Base-by-base conservation (phyloP, 2,888 invertebrate species). In the Eupithecia vulgata region DNA sequence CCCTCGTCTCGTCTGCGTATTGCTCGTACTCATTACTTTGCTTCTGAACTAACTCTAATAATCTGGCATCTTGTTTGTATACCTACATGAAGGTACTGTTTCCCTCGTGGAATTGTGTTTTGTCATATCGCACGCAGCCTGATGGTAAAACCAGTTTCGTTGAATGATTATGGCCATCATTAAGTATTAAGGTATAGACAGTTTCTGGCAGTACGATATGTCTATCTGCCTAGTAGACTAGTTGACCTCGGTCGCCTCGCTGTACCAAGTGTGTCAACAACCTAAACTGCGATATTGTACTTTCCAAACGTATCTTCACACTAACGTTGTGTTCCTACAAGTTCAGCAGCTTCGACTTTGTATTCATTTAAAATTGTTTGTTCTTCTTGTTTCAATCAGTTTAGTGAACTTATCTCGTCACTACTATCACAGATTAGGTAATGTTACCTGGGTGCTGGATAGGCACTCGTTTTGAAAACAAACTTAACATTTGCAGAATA, bases 221-320 rank as follows among this genome's bases (percentile, higher is more conserved):
- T 48, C n/a, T n/a, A 48, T 48, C 52, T 10, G 30, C 0, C 59
- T 7, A 59, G 59, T 59, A 65, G n/a, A n/a, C n/a, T n/a, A n/a
- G 37, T 65, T 65, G 65, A 65, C 65, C 40, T 65, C 15, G 15
- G 13, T 5, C 37, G 25, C n/a, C 37, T 65, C 25, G 25, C 7
- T 25, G 65, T 37, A 65, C 40, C 6, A 37, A 65, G 3, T 65
- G 40, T 25, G 65, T 42, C 65, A 42, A 40, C 64, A n/a, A 64
- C 21, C 64, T 64, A 40, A 48, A 40, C 40, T 25, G 40, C 62
- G 62, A 17, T 35, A 10, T 34, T 61, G 1, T 48, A 65, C 40
- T 42, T 52, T n/a, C 48, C 48, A 13, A 40, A 13, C 15, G 25
- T 25, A 65, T 65, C 25, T 40, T 65, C 65, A 21, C 65, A 6